A percentile compares a stretch with the other conserved stretches of the same genome.
These are phyloP conservation scores for Podocnemis expansa DNA, from an alignment of 2,113 vertebrate genomes.

Conservation along the genomic window DNA sequence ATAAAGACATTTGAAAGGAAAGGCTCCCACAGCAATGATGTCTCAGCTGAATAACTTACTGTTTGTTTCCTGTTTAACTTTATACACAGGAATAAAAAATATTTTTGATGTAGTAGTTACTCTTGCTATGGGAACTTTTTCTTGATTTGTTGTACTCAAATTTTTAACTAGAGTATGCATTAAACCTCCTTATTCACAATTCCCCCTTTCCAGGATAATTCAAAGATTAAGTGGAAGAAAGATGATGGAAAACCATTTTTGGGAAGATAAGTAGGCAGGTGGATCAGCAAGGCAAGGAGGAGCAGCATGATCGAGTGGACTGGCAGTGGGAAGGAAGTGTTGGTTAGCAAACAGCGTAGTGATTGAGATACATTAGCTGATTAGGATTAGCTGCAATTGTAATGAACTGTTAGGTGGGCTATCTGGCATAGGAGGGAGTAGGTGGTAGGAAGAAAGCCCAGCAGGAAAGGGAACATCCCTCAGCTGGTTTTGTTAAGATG, in stretches of 20 bases:
- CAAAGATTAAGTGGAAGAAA: neutral
- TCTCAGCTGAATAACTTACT: neutral
- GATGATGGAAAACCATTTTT: neutral
- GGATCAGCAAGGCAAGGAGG: neutral
- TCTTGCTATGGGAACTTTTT: neutral
- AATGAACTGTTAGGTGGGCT: neutral
- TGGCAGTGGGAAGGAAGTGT: neutral
- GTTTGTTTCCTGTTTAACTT: neutral
- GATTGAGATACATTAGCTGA: neutral
- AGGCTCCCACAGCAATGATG: neutral
- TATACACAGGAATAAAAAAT: neutral
- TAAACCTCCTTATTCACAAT: neutral
- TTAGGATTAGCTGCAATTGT: neutral
- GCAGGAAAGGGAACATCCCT: neutral
- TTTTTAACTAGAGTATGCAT: neutral
- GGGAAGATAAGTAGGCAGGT: neutral
- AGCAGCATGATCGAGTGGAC: neutral
- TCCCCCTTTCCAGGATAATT: neutral
- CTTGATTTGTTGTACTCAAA: neutral
- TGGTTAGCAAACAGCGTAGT: neutral
- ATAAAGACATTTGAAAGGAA: neutral
- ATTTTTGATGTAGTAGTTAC: neutral
- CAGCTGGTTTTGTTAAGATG: neutral
- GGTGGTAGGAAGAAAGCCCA: neutral
- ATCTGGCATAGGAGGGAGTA: neutral